These are phyloP conservation scores for Coptotermes formosanus DNA, from an alignment of 1,140 invertebrate genomes.

Conservation along the genomic window DNA sequence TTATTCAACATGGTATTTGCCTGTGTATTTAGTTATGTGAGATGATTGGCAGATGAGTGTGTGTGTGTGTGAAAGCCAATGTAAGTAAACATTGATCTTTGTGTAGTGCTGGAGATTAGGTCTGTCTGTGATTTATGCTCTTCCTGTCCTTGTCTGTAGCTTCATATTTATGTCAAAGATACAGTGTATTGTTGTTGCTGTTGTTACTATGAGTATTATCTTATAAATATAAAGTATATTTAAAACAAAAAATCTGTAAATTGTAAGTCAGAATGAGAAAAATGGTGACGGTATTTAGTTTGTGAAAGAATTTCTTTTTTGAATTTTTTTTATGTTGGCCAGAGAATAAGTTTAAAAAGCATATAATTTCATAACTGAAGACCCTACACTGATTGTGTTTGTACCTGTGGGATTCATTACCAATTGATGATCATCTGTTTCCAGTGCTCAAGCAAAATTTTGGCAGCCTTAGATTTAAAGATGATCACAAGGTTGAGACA, in stretches of 20 bases:
- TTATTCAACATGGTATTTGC: not conserved
- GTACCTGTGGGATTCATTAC: too few relatives aligned
- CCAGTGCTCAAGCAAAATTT: too few relatives aligned
- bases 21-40: not conserved
- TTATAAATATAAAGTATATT: not conserved
- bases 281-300: not conserved
- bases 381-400: too few relatives aligned
- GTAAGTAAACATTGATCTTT: not conserved
- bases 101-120: not conserved
- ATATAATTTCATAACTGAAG: too few relatives aligned
- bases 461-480: too few relatives aligned
- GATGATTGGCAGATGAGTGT: not conserved
- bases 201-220: not conserved
- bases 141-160: not conserved
- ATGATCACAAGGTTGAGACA: too few relatives aligned
- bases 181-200: not conserved
- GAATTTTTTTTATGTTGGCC: too few relatives aligned
- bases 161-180: not conserved
- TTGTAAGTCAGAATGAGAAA: not conserved
- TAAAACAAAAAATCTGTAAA: not conserved
- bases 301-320: not conserved
- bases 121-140: not conserved
- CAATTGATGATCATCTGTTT: too few relatives aligned
- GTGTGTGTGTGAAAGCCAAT: not conserved
- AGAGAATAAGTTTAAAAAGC: too few relatives aligned